Percentiles rank a stretch among this genome's conserved stretches.
These are phyloP conservation scores for Todiramphus chloris DNA, from an alignment of 2,113 vertebrate species.

Conservation along the genomic window DNA sequence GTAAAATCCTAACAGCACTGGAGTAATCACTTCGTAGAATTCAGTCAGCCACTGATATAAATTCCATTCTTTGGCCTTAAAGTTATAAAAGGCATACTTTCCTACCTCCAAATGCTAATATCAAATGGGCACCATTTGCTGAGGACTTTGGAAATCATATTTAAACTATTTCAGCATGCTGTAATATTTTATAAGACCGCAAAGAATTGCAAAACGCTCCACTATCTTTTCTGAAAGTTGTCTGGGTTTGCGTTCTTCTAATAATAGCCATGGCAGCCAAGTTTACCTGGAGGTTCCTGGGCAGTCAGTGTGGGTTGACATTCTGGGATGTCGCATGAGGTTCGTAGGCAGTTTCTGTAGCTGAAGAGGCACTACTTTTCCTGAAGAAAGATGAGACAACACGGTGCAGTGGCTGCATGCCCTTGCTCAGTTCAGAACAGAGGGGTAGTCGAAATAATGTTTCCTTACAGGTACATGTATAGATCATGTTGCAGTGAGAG, in stretches of 20 bases:
- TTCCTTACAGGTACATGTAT: neutral
- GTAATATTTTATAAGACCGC: neutral
- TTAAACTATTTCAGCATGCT: neutral
- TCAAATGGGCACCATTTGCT: neutral
- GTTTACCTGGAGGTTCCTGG: neutral
- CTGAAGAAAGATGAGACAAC: neutral
- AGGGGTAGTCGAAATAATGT: neutral
- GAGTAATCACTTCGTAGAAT: neutral
- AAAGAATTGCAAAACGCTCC: neutral
- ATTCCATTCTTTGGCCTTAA: neutral
- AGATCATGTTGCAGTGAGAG: neutral
- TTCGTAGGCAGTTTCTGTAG: neutral
- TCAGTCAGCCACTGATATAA: neutral
- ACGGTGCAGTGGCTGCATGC: neutral
- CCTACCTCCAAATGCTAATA: neutral
- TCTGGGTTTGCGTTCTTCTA: neutral
- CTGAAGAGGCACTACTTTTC: neutral
- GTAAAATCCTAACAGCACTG: neutral
- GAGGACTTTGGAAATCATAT: neutral
- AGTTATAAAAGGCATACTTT: neutral
- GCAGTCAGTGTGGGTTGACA: neutral
- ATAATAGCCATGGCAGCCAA: neutral
- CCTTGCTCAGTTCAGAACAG: neutral
- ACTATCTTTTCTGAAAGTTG: neutral
- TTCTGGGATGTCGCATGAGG: accelerated